Evolutionary conservation across 2,888 invertebrate species (phyloP).

Genomic region (Cylloceria caligata): DNA sequence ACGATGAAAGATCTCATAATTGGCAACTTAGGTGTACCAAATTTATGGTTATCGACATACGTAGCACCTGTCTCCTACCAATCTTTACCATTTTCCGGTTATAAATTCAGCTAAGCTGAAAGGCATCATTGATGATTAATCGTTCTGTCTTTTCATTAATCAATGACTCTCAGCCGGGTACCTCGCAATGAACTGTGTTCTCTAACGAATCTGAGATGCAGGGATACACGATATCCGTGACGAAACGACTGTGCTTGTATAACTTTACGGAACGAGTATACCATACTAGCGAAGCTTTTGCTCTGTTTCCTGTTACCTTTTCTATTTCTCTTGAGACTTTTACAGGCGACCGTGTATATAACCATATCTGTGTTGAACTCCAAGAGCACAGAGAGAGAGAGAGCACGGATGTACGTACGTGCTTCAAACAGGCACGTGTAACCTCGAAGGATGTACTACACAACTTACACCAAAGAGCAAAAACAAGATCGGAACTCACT

Average conservation of each 20-base stretch:
- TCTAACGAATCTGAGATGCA: not conserved
- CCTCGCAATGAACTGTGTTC: not conserved
- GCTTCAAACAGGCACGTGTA: conserved; percentile 20
- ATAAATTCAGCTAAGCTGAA: not conserved
- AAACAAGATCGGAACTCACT: conserved; percentile 69
- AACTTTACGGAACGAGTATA: conserved; percentile 13
- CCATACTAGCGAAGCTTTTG: conserved; percentile 24
- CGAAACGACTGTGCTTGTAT: not conserved
- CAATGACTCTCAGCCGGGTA: not conserved
- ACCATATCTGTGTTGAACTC: not conserved
- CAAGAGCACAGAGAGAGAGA: not conserved
- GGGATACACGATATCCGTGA: not conserved
- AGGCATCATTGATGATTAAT: not conserved
- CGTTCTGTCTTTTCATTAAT: not conserved
- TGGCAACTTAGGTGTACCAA: not conserved
- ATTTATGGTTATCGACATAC: not conserved
- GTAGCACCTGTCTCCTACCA: too few species aligned
- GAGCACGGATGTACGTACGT: conserved; percentile 17
- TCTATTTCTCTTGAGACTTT: conserved; percentile 78
- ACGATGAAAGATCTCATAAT: not conserved
- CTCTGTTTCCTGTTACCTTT: conserved; percentile 56
- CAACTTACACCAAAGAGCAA: conserved; percentile 37
- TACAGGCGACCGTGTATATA: conserved; percentile 19
- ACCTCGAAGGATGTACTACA: conserved; percentile 18
- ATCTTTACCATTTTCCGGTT: not conserved